Evolutionary conservation across 2,113 vertebrate species (phyloP).

Genomic region (Brachypodius melanocephalos): DNA sequence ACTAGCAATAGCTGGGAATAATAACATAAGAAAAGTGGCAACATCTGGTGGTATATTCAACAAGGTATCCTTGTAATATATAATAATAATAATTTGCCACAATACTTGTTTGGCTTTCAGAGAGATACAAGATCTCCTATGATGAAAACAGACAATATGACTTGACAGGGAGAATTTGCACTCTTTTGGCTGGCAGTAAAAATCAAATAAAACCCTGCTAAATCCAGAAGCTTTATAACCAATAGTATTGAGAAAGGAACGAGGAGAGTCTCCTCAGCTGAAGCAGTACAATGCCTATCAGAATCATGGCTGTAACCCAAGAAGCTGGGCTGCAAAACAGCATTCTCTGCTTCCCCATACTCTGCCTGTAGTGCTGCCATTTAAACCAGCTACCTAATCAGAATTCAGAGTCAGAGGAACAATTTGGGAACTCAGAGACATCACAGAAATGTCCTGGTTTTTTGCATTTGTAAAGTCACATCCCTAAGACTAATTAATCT

Average conservation of each 20-base stretch:
- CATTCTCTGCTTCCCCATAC: not conserved
- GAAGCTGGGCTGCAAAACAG: not conserved
- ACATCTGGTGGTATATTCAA: not conserved
- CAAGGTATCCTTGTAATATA: not conserved
- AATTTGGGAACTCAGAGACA: not conserved
- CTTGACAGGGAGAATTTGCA: not conserved
- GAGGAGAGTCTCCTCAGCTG: not conserved
- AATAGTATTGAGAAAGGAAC: not conserved
- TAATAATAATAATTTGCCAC: too few relatives aligned
- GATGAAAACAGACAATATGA: not conserved
- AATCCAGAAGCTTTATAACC: not conserved
- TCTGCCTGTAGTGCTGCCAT: not conserved
- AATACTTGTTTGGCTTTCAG: not conserved
- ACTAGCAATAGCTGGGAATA: not conserved
- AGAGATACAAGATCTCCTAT: not conserved
- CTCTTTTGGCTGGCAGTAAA: not conserved
- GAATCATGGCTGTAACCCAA: not conserved
- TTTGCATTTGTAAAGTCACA: not conserved
- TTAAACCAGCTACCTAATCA: not conserved
- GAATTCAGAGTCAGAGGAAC: not conserved
- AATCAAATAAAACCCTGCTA: not conserved
- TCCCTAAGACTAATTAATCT: not conserved
- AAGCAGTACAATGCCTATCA: not conserved
- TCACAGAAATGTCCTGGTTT: not conserved
- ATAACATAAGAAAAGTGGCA: not conserved